These are phyloP conservation scores for Lagodon rhomboides DNA, from an alignment of 2,797 vertebrate genomes.

Conservation along the genomic window DNA sequence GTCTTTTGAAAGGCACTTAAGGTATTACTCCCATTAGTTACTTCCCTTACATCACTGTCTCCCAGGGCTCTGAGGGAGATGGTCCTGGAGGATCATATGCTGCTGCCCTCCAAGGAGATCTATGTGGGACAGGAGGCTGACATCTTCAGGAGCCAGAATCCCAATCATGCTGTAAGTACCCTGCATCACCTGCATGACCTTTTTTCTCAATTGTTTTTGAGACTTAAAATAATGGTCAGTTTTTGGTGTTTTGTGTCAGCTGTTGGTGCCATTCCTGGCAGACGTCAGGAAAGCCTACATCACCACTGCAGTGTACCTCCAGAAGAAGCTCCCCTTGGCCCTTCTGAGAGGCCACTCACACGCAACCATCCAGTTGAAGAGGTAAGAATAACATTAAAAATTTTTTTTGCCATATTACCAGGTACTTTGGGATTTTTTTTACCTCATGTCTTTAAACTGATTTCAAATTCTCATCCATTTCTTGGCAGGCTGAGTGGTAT, in stretches of 20 bases:
- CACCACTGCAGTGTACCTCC: slow-evolving; percentile 36
- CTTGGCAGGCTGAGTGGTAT: too few relatives aligned
- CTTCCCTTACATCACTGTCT: neutral
- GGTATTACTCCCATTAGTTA: neutral
- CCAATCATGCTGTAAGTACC: slow-evolving; percentile 24
- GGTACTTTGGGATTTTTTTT: too few relatives aligned
- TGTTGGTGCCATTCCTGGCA: slow-evolving; percentile 21
- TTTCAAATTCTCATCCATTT: too few relatives aligned
- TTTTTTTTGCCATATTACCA: too few relatives aligned
- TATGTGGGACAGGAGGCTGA: slow-evolving; percentile 17
- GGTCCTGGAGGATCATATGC: neutral
- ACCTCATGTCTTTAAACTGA: too few relatives aligned
- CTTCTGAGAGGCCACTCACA: too few relatives aligned
- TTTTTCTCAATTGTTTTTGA: slow-evolving; percentile 15
- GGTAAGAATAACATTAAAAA: too few relatives aligned
- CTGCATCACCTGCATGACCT: neutral
- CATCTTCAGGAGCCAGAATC: slow-evolving; percentile 25
- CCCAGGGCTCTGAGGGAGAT: neutral
- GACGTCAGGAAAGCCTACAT: slow-evolving; percentile 22
- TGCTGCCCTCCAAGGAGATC: slow-evolving; percentile 1
- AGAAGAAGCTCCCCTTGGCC: slow-evolving; percentile 37
- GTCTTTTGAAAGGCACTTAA: neutral
- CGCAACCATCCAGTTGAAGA: too few relatives aligned
- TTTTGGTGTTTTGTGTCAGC: slow-evolving; percentile 28
- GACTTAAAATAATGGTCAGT: slow-evolving; percentile 14